phyloP scores from a whole-genome alignment of 2,113 vertebrate species.

The Podiceps cristatus region DNA sequence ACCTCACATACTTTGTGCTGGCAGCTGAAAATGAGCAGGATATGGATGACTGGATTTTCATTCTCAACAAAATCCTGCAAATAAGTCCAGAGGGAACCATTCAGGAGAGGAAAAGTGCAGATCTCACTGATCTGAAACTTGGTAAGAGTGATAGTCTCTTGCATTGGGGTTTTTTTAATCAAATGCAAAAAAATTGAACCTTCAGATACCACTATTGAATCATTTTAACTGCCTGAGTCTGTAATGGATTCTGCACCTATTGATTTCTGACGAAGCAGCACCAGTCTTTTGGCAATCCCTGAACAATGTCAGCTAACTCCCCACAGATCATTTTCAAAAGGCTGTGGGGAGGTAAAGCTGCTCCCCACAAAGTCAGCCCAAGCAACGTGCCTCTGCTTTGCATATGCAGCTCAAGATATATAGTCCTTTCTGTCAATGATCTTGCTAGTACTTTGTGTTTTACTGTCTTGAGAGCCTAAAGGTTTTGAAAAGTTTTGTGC shows the following conservation, averaged over 20 bases:
- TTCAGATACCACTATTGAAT: neutral
- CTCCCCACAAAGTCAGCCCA: neutral
- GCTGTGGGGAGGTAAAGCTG: neutral
- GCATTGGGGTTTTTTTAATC: neutral
- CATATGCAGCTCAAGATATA: neutral
- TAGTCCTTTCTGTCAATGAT: neutral
- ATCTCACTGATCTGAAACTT: constrained; percentile 89
- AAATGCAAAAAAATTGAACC: neutral
- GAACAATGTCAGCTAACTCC: neutral
- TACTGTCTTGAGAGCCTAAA: neutral
- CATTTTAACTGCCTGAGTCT: neutral
- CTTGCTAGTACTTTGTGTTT: neutral
- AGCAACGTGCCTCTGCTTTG: neutral
- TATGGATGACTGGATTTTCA: constrained; percentile 98
- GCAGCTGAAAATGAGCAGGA: constrained; percentile 96
- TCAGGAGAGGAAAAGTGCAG: constrained; percentile 90
- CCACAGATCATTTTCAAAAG: neutral
- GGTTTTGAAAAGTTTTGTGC: neutral
- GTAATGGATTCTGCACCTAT: neutral
- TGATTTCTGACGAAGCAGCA: neutral
- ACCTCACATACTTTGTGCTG: constrained; percentile 98
- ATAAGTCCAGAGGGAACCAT: constrained; percentile 90
- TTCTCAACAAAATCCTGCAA: constrained; percentile 93
- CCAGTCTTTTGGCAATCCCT: neutral
- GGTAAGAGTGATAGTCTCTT: constrained; percentile 75